Base-by-base conservation (phyloP, 1,140 invertebrate species). In the Microvelia longipes region DNA sequence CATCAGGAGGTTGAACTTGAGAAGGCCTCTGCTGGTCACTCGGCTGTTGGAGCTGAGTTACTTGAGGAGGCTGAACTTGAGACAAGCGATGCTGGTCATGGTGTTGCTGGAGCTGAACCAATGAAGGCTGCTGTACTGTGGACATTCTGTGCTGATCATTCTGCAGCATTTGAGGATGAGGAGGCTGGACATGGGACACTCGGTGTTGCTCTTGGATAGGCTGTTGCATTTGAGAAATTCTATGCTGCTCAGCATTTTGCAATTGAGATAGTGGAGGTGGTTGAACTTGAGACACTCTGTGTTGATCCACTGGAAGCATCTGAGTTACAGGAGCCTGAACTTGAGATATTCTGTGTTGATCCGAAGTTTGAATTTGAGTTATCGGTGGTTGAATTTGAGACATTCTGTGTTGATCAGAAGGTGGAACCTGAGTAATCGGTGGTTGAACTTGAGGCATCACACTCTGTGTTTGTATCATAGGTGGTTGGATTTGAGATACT, bases 401-500 rank as follows among this genome's bases (percentile, higher is more conserved):
- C 14, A 69, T 69, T 63, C 28, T 64, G 14, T 63, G 68, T 28
- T 64, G 68, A 1, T 64, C n/a, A 19, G 28, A 24, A 29, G 26
- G 27, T 60, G 30, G 29, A 11, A 50, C 15, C 19, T 68, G 67
- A 61, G 67, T 25, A 60, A 68, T 27, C 13, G 35, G 28, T 1
- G 28, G 26, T 27, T 13, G 28, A 29, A 68, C 67, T 50, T 5
- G 5, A 11, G 67, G 14, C 29, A 35, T 30, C 2, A 15, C 35
- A 30, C 14, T 2, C 26, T 29, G 28, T n/a, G n/a, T n/a, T n/a
- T n/a, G n/a, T n/a, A n/a, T n/a, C 14, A 30, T 29, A 35, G n/a
- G 28, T n/a, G 28, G n/a, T 64, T 67, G 66, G 27, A 66, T 61
- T 28, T 70, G 69, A 35, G 69, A 70, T 28, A 70, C 28, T 29